Evolutionary conservation across 2,888 invertebrate genomes (phyloP).

Genomic region (Sinohyriopsis cumingii): DNA sequence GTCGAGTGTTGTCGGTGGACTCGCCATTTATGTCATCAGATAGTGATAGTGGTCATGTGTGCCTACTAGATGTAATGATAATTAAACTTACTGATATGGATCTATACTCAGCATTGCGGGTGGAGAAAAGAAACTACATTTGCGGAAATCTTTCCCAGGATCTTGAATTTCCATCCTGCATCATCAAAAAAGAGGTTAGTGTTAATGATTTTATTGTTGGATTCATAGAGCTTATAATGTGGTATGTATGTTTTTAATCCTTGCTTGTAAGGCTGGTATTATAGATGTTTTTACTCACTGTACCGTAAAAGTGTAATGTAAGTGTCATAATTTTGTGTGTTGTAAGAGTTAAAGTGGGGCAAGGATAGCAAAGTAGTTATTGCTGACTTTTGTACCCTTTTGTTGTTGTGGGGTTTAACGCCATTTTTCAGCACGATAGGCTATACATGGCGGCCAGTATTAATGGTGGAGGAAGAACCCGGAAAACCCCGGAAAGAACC

Average conservation of each 20-base stretch:
- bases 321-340: too few relatives aligned
- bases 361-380: too few relatives aligned
- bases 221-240: not conserved
- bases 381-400: too few relatives aligned
- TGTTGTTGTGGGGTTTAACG: too few relatives aligned
- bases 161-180: conserved; percentile 68
- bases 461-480: too few relatives aligned
- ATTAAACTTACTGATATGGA: conserved; percentile 84
- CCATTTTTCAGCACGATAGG: too few relatives aligned
- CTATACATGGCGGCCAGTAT: too few relatives aligned
- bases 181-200: conserved; percentile 64
- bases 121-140: conserved; percentile 47
- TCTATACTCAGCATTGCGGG: conserved; percentile 79
- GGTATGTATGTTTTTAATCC: not conserved
- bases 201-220: conserved; percentile 4
- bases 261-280: not conserved
- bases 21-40: not conserved
- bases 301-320: too few relatives aligned
- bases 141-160: conserved; percentile 40
- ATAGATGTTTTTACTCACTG: too few relatives aligned
- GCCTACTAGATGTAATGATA: conserved; percentile 83
- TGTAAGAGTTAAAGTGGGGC: too few relatives aligned
- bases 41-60: conserved; percentile 61
- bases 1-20: too few relatives aligned
- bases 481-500: too few relatives aligned